Conservation (phyloP, 2,888 invertebrate species). For the Lithophane socia region DNA sequence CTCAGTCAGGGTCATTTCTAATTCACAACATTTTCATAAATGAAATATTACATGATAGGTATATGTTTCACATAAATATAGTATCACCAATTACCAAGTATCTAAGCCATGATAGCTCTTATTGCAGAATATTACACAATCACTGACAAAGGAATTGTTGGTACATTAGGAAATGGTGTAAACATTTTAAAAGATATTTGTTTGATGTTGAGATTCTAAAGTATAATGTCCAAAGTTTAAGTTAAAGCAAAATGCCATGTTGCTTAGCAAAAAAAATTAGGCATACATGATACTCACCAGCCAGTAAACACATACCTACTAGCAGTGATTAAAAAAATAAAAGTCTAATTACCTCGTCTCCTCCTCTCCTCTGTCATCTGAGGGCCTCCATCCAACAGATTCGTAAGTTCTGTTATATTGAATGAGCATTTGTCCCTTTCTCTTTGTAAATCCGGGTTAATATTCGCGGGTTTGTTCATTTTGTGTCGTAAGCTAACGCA, state of each 20-base stretch:
- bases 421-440: constrained; percentile 95
- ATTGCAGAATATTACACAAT: constrained; percentile 17
- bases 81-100: not conserved
- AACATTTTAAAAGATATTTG: not conserved
- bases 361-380: constrained; percentile 93
- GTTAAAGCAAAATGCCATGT: not conserved
- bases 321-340: constrained; percentile 15
- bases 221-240: constrained; percentile 35
- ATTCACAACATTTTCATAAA: not conserved
- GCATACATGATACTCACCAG: not conserved
- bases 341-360: constrained; percentile 80
- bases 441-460: constrained; percentile 93
- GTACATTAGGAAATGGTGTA: not conserved
- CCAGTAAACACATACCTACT: not conserved
- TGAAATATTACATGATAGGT: not conserved
- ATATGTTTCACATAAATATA: no score
- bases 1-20: not conserved
- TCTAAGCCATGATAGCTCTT: not conserved
- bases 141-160: constrained; percentile 17
- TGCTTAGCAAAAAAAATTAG: constrained; percentile 19
- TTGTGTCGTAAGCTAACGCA: constrained; percentile 46
- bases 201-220: constrained; percentile 2
- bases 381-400: constrained; percentile 94
- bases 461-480: constrained; percentile 75
- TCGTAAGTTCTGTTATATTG: constrained; percentile 93